A percentile compares a stretch with the other conserved stretches of the same genome.
Conservation (phyloP, 2,888 invertebrate genomes). For the Phyllotreta striolata region DNA sequence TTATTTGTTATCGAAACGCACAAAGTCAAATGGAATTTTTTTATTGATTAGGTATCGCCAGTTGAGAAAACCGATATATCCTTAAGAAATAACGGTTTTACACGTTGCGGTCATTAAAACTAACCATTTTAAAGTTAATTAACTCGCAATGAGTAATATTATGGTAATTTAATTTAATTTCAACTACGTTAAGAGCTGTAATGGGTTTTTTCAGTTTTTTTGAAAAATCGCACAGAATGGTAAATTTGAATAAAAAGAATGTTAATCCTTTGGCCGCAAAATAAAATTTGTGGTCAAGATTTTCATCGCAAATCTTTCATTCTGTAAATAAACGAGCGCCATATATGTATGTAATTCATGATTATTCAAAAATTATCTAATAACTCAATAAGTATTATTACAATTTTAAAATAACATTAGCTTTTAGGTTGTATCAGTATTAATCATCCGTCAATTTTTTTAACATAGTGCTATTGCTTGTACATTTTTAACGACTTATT, state of each 20-base stretch:
- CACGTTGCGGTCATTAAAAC: conserved; percentile 9
- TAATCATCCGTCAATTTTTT: background rate
- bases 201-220: no score
- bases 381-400: conserved; percentile 2
- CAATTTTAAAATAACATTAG: conserved; percentile 1
- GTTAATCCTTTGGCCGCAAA: no score
- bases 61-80: conserved; percentile 5
- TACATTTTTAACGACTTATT: conserved; percentile 3
- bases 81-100: background rate
- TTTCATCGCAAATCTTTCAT: no score
- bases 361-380: background rate
- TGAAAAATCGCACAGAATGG: no score
- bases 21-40: conserved; percentile 18
- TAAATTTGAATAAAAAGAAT: no score
- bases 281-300: no score
- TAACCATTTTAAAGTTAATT: conserved; percentile 3
- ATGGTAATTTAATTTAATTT: no score
- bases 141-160: background rate
- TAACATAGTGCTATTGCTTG: conserved; percentile 1
- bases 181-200: no score
- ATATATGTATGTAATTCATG: no score
- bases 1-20: conserved; percentile 12
- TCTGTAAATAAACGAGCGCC: no score
- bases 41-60: background rate
- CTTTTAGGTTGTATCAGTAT: conserved; percentile 5